Conservation (phyloP, 1,140 invertebrate genomes). For the Archivesica marissinica region DNA sequence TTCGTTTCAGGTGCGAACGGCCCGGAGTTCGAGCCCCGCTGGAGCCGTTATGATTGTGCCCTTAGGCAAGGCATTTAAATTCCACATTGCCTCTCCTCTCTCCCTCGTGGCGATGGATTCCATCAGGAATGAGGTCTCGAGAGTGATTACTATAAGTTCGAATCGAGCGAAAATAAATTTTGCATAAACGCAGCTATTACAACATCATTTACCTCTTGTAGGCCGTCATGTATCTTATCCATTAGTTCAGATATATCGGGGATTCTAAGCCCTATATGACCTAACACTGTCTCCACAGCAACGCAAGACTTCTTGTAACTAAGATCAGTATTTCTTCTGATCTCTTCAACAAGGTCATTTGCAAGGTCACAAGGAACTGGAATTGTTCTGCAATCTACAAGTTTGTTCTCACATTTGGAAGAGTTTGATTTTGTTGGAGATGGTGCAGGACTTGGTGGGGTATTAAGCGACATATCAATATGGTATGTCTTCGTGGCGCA, state of each 20-base stretch:
- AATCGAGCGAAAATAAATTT: too few relatives aligned
- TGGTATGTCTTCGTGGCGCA: background rate
- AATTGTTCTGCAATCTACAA: conserved; percentile 58
- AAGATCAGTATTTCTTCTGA: conserved; percentile 92
- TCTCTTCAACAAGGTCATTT: conserved; percentile 83
- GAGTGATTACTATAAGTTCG: too few relatives aligned
- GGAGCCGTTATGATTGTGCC: too few relatives aligned
- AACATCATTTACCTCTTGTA: conserved; percentile 67
- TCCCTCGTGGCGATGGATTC: too few relatives aligned
- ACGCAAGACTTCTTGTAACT: conserved; percentile 94
- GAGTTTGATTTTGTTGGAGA: conserved; percentile 27
- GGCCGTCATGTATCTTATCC: conserved; percentile 70
- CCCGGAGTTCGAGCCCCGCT: too few relatives aligned
- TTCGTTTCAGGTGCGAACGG: too few relatives aligned
- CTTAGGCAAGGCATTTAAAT: too few relatives aligned
- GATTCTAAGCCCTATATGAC: conserved; percentile 77
- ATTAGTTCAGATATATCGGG: conserved; percentile 74
- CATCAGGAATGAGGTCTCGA: too few relatives aligned
- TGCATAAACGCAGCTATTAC: too few relatives aligned
- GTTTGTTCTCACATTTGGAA: background rate
- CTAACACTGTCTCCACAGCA: conserved; percentile 91
- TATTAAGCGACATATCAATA: background rate
- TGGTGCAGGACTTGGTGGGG: conserved; percentile 18
- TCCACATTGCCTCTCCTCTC: too few relatives aligned
- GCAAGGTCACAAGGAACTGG: conserved; percentile 68